Percentiles rank a stretch among this genome's conserved stretches.
These are phyloP conservation scores for human DNA, from an alignment of 2,113 vertebrate genomes.

Conservation along the genomic window DNA sequence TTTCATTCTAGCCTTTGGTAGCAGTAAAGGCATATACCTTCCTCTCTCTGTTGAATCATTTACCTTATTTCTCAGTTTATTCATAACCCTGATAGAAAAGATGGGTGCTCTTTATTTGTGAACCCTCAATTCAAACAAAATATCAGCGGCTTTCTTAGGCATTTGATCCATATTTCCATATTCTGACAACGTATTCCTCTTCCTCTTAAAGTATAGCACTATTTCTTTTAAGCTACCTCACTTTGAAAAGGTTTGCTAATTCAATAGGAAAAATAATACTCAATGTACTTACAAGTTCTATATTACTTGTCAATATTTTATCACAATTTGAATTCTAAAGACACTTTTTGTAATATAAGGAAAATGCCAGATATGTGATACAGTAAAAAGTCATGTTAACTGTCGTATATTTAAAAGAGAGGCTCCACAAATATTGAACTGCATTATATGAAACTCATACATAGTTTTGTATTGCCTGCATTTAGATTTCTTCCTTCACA, in stretches of 20 bases:
- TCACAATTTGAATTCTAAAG: neutral
- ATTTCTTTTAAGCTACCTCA: neutral
- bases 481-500: slow-evolving; percentile 28
- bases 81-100: neutral
- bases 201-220: neutral
- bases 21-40: neutral
- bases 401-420: neutral
- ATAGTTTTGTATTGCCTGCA: slow-evolving; percentile 47
- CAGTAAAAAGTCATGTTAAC: neutral
- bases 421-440: neutral
- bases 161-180: neutral
- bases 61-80: neutral
- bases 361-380: neutral
- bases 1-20: neutral
- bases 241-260: neutral
- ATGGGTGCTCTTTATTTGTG: neutral
- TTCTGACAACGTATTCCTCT: neutral
- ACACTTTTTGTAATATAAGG: neutral
- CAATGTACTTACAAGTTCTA: neutral
- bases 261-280: neutral
- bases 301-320: neutral
- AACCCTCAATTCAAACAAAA: neutral
- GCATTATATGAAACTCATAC: neutral
- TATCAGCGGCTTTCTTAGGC: neutral
- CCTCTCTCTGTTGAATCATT: neutral